A percentile compares a stretch with the other conserved stretches of the same genome.
phyloP scores from a whole-genome alignment of 1,140 invertebrate genomes.

The Neotoxoptera formosana region DNA sequence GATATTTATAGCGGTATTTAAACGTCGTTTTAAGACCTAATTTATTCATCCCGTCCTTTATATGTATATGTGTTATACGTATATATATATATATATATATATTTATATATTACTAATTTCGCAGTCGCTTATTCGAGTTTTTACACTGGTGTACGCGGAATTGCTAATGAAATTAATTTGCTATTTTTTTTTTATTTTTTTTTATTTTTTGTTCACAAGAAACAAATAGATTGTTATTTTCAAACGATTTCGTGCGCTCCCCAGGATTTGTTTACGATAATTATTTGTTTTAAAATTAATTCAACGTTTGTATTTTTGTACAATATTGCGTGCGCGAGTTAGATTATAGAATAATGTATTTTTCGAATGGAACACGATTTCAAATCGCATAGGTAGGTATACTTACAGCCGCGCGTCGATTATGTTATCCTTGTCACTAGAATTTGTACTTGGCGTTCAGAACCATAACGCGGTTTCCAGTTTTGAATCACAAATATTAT shows the following conservation, averaged over 20 bases:
- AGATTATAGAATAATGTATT: not conserved
- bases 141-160: constrained; percentile 39
- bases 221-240: constrained; percentile 8
- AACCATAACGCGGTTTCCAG: not conserved
- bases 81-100: not conserved
- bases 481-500: constrained; percentile 26
- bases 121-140: constrained; percentile 42
- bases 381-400: not conserved
- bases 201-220: not conserved
- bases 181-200: constrained; percentile 7
- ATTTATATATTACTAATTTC: constrained; percentile 48
- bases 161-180: constrained; percentile 51
- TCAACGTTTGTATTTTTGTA: not conserved
- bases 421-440: not conserved
- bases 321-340: not conserved
- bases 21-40: constrained; percentile 55
- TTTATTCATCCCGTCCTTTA: constrained; percentile 48
- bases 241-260: not conserved
- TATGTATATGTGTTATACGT: not conserved
- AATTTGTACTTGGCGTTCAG: not conserved
- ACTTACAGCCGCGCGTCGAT: not conserved
- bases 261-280: constrained; percentile 6
- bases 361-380: not conserved
- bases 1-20: constrained; percentile 56
- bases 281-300: constrained; percentile 10